These are phyloP conservation scores for Mellilla xanthometata DNA, from an alignment of 2,888 invertebrate species.

Conservation along the genomic window DNA sequence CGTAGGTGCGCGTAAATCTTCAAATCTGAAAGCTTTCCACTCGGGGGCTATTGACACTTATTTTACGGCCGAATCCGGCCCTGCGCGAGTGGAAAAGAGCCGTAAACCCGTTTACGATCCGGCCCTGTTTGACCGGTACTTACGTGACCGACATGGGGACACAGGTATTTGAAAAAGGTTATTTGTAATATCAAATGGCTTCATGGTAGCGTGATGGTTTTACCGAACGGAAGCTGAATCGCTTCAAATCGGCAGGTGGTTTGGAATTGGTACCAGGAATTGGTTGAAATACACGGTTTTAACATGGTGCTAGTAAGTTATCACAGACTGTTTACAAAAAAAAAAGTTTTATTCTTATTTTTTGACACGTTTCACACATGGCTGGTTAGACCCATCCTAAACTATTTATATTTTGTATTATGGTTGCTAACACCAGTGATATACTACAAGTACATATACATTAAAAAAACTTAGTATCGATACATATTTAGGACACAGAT, in stretches of 20 bases:
- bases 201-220: conserved; percentile 6
- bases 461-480: too few species aligned
- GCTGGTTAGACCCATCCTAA: too few species aligned
- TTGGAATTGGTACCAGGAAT: neutral
- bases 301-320: neutral
- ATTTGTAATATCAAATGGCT: conserved; percentile 22
- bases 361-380: too few species aligned
- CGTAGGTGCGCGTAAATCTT: conserved; percentile 20
- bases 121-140: conserved; percentile 39
- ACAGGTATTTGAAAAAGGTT: conserved; percentile 22
- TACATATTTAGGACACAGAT: too few species aligned
- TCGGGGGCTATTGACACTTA: conserved; percentile 46
- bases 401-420: too few species aligned
- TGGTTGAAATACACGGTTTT: neutral
- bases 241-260: neutral
- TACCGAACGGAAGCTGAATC: neutral
- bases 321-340: neutral
- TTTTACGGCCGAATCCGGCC: conserved; percentile 40
- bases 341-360: too few species aligned
- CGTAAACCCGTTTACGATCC: conserved; percentile 50
- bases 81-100: conserved; percentile 41
- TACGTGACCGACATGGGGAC: conserved; percentile 36
- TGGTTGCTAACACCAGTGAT: too few species aligned
- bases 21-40: conserved; percentile 38
- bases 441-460: too few species aligned